Conservation (phyloP, 2,888 invertebrate species). For the Heliconius erato region DNA sequence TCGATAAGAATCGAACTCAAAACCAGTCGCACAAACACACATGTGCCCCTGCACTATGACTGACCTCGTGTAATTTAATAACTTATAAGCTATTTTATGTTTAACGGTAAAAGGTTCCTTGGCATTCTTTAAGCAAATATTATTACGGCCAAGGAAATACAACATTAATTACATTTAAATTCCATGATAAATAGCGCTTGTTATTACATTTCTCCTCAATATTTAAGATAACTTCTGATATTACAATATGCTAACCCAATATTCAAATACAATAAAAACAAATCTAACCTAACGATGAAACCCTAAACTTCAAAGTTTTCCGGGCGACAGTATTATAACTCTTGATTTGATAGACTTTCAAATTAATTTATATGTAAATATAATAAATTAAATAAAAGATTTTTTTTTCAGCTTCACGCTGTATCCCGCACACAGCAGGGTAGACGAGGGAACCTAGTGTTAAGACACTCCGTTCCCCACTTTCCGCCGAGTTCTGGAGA, state of each 20-base stretch:
- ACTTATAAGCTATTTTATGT: too few species aligned
- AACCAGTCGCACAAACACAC: too few species aligned
- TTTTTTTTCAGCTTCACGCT: too few species aligned
- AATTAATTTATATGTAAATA: background rate
- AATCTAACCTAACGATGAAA: background rate
- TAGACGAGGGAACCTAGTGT: too few species aligned
- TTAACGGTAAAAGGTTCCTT: too few species aligned
- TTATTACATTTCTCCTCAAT: background rate
- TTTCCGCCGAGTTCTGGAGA: too few species aligned
- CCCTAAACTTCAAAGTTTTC: background rate
- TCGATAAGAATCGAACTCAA: too few species aligned
- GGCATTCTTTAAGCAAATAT: background rate
- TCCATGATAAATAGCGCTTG: background rate
- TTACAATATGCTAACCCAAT: slow-evolving; percentile 22
- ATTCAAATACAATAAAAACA: slow-evolving; percentile 22
- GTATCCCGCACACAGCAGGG: too few species aligned
- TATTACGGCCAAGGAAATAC: background rate
- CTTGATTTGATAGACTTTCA: background rate
- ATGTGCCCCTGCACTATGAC: too few species aligned
- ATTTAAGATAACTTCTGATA: slow-evolving; percentile 16
- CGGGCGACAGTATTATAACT: background rate
- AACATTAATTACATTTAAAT: slow-evolving; percentile 1
- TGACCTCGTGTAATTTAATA: too few species aligned
- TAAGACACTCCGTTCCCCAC: too few species aligned
- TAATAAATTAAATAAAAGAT: background rate